Evolutionary conservation across 2,888 invertebrate species (phyloP).

Genomic region (Agriopis leucophaearia): DNA sequence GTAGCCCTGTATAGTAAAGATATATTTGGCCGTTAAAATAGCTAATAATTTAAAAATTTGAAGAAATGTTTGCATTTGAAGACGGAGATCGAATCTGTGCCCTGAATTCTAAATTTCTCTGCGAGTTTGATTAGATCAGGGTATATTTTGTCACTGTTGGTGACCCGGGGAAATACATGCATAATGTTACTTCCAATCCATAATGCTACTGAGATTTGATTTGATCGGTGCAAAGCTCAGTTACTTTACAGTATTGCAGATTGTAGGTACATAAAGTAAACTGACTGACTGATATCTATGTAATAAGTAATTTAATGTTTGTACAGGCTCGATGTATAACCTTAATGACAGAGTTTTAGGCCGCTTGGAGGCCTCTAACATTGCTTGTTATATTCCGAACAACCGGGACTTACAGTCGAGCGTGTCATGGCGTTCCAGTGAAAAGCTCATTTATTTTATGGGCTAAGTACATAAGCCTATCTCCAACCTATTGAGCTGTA

Average conservation of each 20-base stretch:
- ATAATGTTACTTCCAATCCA: not conserved
- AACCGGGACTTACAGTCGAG: no score
- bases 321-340: no score
- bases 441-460: no score
- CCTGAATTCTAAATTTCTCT: constrained; percentile 5
- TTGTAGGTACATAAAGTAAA: no score
- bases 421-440: no score
- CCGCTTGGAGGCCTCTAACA: no score
- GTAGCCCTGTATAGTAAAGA: not conserved
- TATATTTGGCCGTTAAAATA: not conserved
- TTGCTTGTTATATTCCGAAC: no score
- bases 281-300: no score
- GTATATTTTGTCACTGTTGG: constrained; percentile 3
- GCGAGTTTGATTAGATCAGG: constrained; percentile 11
- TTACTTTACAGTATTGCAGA: not conserved
- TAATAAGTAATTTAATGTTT: no score
- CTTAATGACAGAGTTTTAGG: no score
- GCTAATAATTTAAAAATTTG: not conserved
- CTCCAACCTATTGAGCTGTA: no score
- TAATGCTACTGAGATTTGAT: not conserved
- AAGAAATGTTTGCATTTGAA: constrained; percentile 1
- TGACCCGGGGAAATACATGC: constrained; percentile 8
- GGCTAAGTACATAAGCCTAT: no score
- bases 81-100: constrained; percentile 1
- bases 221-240: not conserved